Evolutionary conservation across 2,888 invertebrate species (phyloP).

Genomic region (Podabrus alpinus): DNA sequence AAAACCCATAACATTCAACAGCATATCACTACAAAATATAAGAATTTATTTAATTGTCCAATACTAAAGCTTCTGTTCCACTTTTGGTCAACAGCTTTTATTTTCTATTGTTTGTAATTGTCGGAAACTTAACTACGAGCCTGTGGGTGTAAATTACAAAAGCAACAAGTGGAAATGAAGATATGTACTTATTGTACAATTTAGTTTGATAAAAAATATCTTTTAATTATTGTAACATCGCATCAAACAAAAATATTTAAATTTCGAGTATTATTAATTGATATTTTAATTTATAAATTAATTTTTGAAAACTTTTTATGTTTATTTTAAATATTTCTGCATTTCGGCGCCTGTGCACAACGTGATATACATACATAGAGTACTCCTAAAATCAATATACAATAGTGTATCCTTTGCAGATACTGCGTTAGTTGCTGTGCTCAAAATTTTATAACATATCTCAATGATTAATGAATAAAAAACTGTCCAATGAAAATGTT

Average conservation of each 20-base stretch:
- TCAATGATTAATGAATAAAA: not conserved
- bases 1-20: too few species aligned
- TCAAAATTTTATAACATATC: conserved; percentile 20
- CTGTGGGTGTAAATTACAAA: not conserved
- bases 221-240: not conserved
- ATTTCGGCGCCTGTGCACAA: not conserved
- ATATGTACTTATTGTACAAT: too few species aligned
- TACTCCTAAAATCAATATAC: conserved; percentile 16
- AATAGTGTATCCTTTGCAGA: conserved; percentile 8
- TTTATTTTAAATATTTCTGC: not conserved
- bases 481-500: not conserved
- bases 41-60: too few species aligned
- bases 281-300: not conserved
- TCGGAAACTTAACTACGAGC: not conserved
- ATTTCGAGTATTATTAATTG: too few species aligned
- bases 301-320: not conserved
- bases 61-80: too few species aligned
- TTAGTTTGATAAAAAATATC: not conserved
- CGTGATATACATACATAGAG: conserved; percentile 10
- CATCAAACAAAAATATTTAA: not conserved
- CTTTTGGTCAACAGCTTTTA: too few species aligned
- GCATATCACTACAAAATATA: too few species aligned
- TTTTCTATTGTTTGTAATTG: too few species aligned
- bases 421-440: conserved; percentile 15
- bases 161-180: not conserved